Base-by-base conservation (phyloP, 2,113 vertebrate species). In the Oreotrochilus melanogaster region DNA sequence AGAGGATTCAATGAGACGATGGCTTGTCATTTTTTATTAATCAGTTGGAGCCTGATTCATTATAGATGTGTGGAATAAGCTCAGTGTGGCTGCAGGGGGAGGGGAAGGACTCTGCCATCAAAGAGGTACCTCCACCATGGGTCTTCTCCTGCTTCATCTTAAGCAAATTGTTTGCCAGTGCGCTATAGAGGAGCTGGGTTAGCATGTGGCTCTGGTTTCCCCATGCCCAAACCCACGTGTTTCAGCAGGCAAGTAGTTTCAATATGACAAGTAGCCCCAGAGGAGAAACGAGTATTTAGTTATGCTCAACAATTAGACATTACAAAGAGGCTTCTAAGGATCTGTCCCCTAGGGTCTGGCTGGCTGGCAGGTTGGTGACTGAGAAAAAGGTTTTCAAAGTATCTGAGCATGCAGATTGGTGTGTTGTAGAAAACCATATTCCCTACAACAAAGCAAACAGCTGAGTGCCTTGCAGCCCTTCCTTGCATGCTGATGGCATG, bases 21-120 rank as follows among this genome's bases (percentile, higher is more conserved):
- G 89, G 95, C 95, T 98, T 97, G 96, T 98, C 97, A 98, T 97
- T 97, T 98, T 98, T 98, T 98, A 98, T 98, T 98, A 97, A 98
- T 98, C 97, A 98, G 92, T 56, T 22, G 95, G 86, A 95, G 96
- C 89, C 95, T 98, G 97, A 97, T 98, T 98, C 97, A 98, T 97
- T 98, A 98, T 97, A 98, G 97, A 98, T 98, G 97, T 98, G 92
- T 95, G 96, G 93, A 96, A 93, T 89, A 96, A 97, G 89, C 83
- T 96, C 87, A 0, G 62, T 69, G 76, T 92, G 95, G 91, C 95
- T 94, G 71, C 66, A 71, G 91, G 88, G 94, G 96, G 93, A 91
- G 87, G 93, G 72, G 60, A 19, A 42, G 50, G 42, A 37, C 92
- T 81, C 43, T 70, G 64, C 91, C 81, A 35, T 1, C 14, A 91